Evolutionary conservation across 2,888 invertebrate genomes (phyloP), one percentile per base, ranked within the genome.

Genomic region (Dynastes grantii): DNA sequence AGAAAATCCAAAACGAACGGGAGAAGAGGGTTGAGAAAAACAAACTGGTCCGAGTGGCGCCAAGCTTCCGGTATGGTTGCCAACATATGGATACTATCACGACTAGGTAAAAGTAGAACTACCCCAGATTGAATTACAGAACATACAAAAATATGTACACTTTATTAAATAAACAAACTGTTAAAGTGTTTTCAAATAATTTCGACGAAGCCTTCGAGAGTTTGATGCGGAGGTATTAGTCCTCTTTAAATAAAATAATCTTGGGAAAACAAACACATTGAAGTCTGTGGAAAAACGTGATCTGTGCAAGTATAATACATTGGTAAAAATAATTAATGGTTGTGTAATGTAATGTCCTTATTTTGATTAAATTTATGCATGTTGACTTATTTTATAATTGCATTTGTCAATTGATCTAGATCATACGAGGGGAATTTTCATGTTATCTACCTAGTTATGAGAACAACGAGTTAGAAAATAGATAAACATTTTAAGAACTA

Each of bases 81-180:
- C 87, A 85, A 84, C 84, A 87, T 87, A 84, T 87, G 87, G 85
- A 84, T 83, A 85, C 85, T 86, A 85, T 86, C 86, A 61, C 81
- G 78, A 80, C 80, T 82, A 83, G 82, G 82, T 81, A 83, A 84
- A 83, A 84, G 73, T 84, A 82, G 80, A 83, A 81, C 85, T 81
- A 83, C 84, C 87, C 85, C 84, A 81, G 83, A 87, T 88, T 85
- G 82, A 86, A 85, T 88, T 88, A 87, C 88, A 85, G 81, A 83
- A 82, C 84, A 88, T 87, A 88, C 82, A 87, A 86, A 85, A 86
- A 85, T 85, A 85, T 86, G 87, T 86, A 86, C 87, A 86, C 84
- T 88, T 88, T 88, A 88, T 88, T 88, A 88, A 87, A 87, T 87
- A 88, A 88, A 88, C 88, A 88, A 86, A 86, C 87, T 87, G 85